Base-by-base conservation (phyloP, 2,113 vertebrate genomes). In the Elephantulus edwardii region DNA sequence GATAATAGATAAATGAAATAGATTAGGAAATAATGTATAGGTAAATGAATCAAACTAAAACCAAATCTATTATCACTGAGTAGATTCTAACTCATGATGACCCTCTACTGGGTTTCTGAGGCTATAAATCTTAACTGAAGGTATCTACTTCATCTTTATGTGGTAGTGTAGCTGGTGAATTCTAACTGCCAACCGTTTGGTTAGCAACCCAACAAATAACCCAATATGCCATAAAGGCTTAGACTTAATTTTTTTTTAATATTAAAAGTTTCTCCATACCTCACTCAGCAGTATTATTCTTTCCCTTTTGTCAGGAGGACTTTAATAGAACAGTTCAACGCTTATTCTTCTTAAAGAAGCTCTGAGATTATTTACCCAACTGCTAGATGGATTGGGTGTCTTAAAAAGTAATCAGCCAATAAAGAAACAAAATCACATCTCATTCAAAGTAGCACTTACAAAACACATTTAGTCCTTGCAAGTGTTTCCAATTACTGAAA, bases 381-480 rank as follows among this genome's bases (percentile, higher is more conserved):
- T 86, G 33, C 30, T 90, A 6, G 40, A 40, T 7, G 88, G 35
- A 30, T 40, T 84, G 52, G 62, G 75, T 81, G 28, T 70, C 84
- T 94, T 90, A 83, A 93, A 89, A 92, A 81, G 24, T 66, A 95
- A 75, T 30, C 85, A 88, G 71, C 19, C n/a, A 92, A 90, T 66
- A 86, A 82, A 83, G 20, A 94, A 88, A 85, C 54, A 86, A 93
- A 93, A 82, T 50, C 80, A 83, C 52, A 86, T 84, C 48, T 84
- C n/a, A 77, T 68, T 81, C n/a, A 78, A 88, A 82, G 35, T 84
- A 81, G 48, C 54, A 83, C 77, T 66, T 91, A 50, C 52, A 88
- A 60, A 88, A 86, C 84, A 72, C 40, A 90, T 72, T n/a, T 44
- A 71, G 10, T 84, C 24, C 11, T 56, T 83, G 6, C 42, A 83